Evolutionary conservation across 2,888 invertebrate genomes (phyloP), one percentile per base, ranked within the genome.

Genomic region (Encarsia formosa): DNA sequence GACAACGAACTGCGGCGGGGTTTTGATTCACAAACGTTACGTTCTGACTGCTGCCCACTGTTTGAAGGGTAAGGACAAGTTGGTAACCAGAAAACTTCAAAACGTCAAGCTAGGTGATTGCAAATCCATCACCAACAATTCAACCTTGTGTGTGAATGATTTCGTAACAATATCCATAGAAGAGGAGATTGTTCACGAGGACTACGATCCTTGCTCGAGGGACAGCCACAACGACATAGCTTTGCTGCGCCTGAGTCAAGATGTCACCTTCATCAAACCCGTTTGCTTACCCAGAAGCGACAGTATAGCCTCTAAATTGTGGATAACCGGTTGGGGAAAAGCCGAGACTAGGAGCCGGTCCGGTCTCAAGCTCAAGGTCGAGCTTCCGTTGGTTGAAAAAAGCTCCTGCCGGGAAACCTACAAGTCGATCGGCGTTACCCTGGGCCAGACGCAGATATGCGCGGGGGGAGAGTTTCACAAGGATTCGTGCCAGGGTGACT

Each of bases 21-120:
- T 84, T 0, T 72, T 88, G 20, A 85, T 88, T 62, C 82, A 79
- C 47, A 74, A 76, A 1, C 78, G 79, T 56, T 88, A 88, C 64
- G 79, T 88, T 5, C 63, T 88, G 46, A 88, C 88, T 0, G 88
- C 88, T 0, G 86, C 84, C 1, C 88, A 88, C 65, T 88, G 88
- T 63, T 76, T 88, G 22, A 83, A 81, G 64, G 82, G 82, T 2
- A 76, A 79, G 34, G 84, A 83, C 54, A 70, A 87, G 18, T 86
- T 85, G 0, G 59, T 64, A 6, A 76, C 75, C 26, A 86, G 85
- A 84, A 78, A 69, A 59, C 63, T 87, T 79, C 69, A 75, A 1
- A 77, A 79, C 60, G 83, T 84, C 0, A 79, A 85, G 5, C 75
- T 85, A 16, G 85, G 85, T 81, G 75, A 68, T 9, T 86, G 86